Conservation (phyloP, 2,797 vertebrate species). For the Oreochromis grahami region DNA sequence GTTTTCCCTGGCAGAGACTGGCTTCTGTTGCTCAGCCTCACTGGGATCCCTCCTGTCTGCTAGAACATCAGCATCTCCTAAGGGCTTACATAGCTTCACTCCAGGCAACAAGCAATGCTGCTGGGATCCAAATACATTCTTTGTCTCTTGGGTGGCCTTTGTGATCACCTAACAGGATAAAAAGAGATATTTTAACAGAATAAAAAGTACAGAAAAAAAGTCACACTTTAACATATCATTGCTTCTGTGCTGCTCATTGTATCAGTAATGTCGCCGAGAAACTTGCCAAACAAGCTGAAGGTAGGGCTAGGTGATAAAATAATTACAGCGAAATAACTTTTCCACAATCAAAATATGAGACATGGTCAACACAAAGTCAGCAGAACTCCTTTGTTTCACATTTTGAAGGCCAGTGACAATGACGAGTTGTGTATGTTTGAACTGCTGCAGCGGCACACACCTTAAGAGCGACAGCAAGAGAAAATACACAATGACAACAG, state of each 20-base stretch:
- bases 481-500: neutral
- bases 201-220: neutral
- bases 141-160: neutral
- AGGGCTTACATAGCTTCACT: neutral
- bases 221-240: neutral
- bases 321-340: neutral
- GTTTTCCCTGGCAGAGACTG: constrained; percentile 38
- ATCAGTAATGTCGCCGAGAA: neutral
- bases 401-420: neutral
- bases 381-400: neutral
- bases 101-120: neutral
- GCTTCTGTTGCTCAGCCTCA: constrained; percentile 21
- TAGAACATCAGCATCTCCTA: neutral
- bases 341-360: neutral
- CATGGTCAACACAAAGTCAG: neutral
- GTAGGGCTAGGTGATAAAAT: neutral
- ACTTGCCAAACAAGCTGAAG: neutral
- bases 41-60: neutral
- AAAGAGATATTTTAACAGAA: neutral
- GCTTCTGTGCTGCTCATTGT: neutral
- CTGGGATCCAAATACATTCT: neutral
- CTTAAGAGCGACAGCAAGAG: neutral
- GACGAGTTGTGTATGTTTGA: neutral
- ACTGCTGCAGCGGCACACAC: neutral
- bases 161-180: neutral